Percentiles rank a stretch among this genome's conserved stretches.
Conservation (phyloP, 2,888 invertebrate species). For the Saturnia japonica region DNA sequence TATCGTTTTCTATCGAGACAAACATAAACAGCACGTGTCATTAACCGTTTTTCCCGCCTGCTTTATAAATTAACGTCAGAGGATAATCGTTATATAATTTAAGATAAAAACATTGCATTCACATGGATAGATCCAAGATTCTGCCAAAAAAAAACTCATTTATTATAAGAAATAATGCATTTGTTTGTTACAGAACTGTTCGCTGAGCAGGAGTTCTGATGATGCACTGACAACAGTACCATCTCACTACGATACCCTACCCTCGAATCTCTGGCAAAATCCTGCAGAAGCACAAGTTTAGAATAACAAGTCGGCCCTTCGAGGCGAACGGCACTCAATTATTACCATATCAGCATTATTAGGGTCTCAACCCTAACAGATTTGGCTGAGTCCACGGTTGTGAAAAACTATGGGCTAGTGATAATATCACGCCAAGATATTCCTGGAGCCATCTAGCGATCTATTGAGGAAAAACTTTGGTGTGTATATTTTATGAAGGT, state of each 20-base stretch:
- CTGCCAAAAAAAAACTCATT: too few species aligned
- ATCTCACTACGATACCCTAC: constrained; percentile 86
- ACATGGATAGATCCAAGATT: too few species aligned
- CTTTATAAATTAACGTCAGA: too few species aligned
- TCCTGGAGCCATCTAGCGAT: constrained; percentile 45
- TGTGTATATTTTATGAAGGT: constrained; percentile 38
- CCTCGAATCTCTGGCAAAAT: constrained; percentile 76
- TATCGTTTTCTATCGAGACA: too few species aligned
- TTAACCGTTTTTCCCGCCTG: too few species aligned
- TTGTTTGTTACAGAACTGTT: constrained; percentile 84
- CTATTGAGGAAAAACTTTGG: constrained; percentile 49
- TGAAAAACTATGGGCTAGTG: constrained; percentile 65
- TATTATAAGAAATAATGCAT: constrained; percentile 12
- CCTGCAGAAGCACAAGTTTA: constrained; percentile 71
- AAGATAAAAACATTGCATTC: too few species aligned
- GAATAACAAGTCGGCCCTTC: constrained; percentile 48
- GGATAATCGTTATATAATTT: too few species aligned
- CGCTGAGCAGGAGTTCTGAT: constrained; percentile 83
- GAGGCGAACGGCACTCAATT: constrained; percentile 43
- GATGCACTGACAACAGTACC: constrained; percentile 90
- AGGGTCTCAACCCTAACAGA: constrained; percentile 44
- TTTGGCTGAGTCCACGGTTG: constrained; percentile 56
- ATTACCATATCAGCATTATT: constrained; percentile 60
- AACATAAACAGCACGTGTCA: too few species aligned
- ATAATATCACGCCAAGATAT: constrained; percentile 48